These are phyloP conservation scores for Spizella passerina DNA, from an alignment of 2,797 vertebrate species.

Conservation along the genomic window DNA sequence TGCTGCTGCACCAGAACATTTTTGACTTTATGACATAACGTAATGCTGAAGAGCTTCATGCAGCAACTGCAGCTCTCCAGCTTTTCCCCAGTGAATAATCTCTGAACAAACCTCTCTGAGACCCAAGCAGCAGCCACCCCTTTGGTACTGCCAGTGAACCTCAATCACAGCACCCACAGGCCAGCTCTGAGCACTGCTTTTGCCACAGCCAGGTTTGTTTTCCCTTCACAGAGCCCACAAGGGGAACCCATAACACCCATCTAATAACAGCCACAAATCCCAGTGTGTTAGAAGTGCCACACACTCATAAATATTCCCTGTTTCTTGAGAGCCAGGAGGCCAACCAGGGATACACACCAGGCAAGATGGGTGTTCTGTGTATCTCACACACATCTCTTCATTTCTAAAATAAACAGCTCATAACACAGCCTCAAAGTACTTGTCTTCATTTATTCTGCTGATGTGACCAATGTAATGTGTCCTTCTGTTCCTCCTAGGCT, in stretches of 20 bases:
- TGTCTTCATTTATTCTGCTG: not conserved
- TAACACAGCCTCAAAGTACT: not conserved
- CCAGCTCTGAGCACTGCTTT: not conserved
- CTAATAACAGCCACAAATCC: not conserved
- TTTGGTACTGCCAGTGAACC: not conserved
- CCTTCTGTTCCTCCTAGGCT: not conserved
- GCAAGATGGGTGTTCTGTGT: fast-evolving
- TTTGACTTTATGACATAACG: not conserved
- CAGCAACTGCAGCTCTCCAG: not conserved
- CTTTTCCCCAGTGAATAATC: not conserved
- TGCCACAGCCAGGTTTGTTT: not conserved
- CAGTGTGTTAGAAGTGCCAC: not conserved
- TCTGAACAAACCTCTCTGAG: not conserved
- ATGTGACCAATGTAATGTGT: not conserved
- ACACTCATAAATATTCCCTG: not conserved
- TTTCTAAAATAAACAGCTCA: not conserved
- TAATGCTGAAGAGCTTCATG: not conserved
- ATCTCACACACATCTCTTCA: not conserved
- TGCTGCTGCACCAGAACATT: not conserved
- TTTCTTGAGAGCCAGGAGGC: not conserved
- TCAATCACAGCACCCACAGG: not conserved
- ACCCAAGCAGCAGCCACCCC: not conserved
- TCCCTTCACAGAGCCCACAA: not conserved
- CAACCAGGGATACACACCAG: not conserved
- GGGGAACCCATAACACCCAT: not conserved